These are phyloP conservation scores for Pseudochirops corinnae DNA, from an alignment of 2,797 vertebrate species.

Conservation along the genomic window DNA sequence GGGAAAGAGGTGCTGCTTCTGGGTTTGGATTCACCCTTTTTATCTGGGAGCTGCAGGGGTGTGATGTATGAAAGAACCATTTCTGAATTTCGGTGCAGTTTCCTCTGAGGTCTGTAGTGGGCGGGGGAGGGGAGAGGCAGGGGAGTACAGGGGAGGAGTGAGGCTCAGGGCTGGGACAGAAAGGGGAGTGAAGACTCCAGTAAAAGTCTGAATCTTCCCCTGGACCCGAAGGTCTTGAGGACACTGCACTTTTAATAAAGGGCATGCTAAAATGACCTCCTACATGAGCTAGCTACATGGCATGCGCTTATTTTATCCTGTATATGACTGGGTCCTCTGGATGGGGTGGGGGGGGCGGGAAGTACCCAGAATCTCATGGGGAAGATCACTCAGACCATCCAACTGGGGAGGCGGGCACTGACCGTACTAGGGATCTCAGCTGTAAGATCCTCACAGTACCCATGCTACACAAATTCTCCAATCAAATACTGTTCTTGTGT, in stretches of 20 bases:
- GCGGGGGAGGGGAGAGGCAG: no score
- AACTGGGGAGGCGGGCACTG: slow-evolving; percentile 73
- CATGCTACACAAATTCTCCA: slow-evolving; percentile 44
- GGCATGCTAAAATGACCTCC: slow-evolving; percentile 16
- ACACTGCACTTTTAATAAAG: neutral
- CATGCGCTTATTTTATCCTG: neutral
- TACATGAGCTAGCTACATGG: fast-evolving
- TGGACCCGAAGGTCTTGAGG: neutral
- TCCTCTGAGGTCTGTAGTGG: neutral
- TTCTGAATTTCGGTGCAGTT: neutral
- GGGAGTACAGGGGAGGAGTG: no score
- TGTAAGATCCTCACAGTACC: neutral
- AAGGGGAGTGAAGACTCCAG: neutral
- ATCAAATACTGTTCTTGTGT: slow-evolving; percentile 18
- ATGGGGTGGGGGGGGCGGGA: slow-evolving; percentile 78
- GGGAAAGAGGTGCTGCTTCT: slow-evolving; percentile 17
- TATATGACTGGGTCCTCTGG: neutral
- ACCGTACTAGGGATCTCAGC: slow-evolving; percentile 57
- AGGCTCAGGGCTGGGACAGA: no score
- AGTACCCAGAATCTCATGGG: slow-evolving; percentile 73
- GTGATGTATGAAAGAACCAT: neutral
- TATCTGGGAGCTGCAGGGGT: neutral
- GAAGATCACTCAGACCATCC: neutral
- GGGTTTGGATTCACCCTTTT: slow-evolving; percentile 3
- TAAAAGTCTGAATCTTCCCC: neutral